Base-by-base conservation (phyloP, 2,113 vertebrate species). In the Pipa parva region DNA sequence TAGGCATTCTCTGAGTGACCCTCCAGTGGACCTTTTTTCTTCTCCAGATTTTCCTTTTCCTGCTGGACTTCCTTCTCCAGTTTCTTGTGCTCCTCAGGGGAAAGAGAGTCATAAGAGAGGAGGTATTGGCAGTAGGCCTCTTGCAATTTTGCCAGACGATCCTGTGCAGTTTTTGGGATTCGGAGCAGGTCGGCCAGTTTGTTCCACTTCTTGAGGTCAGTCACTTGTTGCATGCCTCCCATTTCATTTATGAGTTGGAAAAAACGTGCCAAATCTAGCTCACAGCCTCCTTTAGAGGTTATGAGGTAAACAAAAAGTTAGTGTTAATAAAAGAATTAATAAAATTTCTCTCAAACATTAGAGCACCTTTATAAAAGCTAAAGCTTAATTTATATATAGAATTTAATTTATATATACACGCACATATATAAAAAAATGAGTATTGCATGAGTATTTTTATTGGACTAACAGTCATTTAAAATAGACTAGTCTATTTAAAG, bases 211-310 rank as follows among this genome's bases (percentile, higher is more conserved):
- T 98, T 98, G 88, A 97, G 92, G 91, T 98, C 97, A 89, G 96
- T 98, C 86, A 99, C 97, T 88, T 97, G 95, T 90, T 99, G 96
- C 96, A 99, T 98, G 81, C 97, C 97, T 5, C 97, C 97, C 97
- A 99, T 97, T 87, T 98, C 96, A 1, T 94, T 94, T 77, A 99
- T 95, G 81, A 99, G 87, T 83, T 97, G 96, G 78, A 97, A 97
- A 81, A 99, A 99, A 73, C 94, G 94, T 72, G 96, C 95, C 89
- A 99, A 85, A 87, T 99, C 96, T 66, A 99, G 89, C 90, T 99
- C 97, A 3, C 97, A 99, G 83, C 97, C 97, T 79, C 97, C 97
- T 90, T 65, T 45, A 71, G 27, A 22, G 0, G 3, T 0, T 0
- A 36, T 50, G 42, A 63, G 63, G 22, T 25, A 20, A 54, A 22